phyloP scores from a whole-genome alignment of 2,888 invertebrate species.

The Ormyrus pomaceus region DNA sequence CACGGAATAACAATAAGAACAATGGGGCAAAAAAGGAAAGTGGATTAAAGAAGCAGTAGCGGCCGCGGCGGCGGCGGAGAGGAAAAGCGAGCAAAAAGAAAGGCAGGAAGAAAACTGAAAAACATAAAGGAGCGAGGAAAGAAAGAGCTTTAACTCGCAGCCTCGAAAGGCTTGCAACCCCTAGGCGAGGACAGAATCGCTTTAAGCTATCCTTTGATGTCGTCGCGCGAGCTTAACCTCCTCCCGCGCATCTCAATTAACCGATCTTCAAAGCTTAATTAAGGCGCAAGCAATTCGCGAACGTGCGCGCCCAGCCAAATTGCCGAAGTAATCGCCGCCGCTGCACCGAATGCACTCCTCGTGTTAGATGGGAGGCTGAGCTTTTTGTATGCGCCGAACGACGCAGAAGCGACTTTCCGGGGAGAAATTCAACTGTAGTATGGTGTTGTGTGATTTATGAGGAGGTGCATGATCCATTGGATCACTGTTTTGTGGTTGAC shows the following conservation, averaged over 20 bases:
- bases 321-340: constrained; percentile 13
- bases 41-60: constrained; percentile 39
- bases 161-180: constrained; percentile 21
- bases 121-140: constrained; percentile 25
- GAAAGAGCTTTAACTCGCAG: constrained; percentile 23
- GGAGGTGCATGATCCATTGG: too few species aligned
- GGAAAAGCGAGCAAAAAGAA: neutral
- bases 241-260: constrained; percentile 58
- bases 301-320: neutral
- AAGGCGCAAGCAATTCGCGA: constrained; percentile 22
- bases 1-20: constrained; percentile 48
- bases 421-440: too few species aligned
- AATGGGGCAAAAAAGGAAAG: constrained; percentile 24
- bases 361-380: too few species aligned
- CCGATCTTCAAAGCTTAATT: constrained; percentile 51
- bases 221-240: constrained; percentile 60
- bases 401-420: too few species aligned
- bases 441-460: too few species aligned
- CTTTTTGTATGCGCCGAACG: too few species aligned
- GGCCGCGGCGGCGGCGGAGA: neutral
- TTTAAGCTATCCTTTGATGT: constrained; percentile 67
- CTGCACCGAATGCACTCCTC: neutral
- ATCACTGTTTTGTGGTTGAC: too few species aligned
- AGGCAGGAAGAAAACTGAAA: constrained; percentile 29
- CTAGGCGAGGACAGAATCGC: constrained; percentile 56